Conservation (phyloP, 2,888 invertebrate genomes). For the Rhopalosiphum nymphaeae region DNA sequence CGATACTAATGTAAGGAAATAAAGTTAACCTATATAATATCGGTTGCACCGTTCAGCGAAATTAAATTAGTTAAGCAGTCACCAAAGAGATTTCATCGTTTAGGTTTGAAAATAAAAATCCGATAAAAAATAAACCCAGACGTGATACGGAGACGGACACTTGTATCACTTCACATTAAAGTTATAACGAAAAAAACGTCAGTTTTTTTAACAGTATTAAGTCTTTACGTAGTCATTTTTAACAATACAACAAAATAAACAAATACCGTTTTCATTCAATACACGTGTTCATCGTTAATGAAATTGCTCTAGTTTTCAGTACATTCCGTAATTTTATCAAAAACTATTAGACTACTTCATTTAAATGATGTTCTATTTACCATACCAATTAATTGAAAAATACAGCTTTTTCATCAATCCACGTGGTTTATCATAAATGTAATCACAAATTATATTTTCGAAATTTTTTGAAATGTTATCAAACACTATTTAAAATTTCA, state of each 20-base stretch:
- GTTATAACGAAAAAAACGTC: not conserved
- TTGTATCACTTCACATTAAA: not conserved
- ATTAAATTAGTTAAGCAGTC: constrained; percentile 3
- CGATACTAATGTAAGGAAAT: not conserved
- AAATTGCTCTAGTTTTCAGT: not conserved
- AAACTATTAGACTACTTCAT: not conserved
- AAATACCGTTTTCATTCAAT: not conserved
- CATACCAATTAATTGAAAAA: not conserved
- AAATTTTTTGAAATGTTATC: not conserved
- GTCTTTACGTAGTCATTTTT: not conserved
- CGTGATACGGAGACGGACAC: not conserved
- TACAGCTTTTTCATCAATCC: not conserved
- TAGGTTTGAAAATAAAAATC: not conserved
- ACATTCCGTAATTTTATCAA: not conserved
- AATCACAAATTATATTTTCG: not conserved
- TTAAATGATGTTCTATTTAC: not conserved
- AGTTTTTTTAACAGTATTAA: not conserved
- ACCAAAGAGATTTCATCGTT: not conserved
- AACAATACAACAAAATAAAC: not conserved
- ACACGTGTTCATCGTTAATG: not conserved
- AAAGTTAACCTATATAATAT: not conserved
- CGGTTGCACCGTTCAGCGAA: not conserved
- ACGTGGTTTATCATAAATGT: not conserved
- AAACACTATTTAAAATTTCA: not conserved
- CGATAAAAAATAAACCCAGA: not conserved